Conservation (phyloP, 1,140 invertebrate species). For the Manduca sexta region DNA sequence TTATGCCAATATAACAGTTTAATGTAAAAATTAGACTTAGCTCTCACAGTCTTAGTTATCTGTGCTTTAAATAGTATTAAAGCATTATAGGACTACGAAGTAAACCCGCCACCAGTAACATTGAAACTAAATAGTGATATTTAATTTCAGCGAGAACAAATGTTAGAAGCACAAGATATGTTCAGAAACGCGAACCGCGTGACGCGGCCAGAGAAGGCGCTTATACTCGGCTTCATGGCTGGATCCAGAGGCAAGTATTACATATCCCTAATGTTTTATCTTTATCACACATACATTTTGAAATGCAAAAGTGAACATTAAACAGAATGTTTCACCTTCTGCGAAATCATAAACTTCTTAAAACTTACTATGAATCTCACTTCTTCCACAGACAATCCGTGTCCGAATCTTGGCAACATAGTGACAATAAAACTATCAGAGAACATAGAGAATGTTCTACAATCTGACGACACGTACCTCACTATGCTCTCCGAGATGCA, state of each 20-base stretch:
- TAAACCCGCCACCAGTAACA: background rate
- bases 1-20: too few relatives aligned
- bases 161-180: conserved; percentile 98
- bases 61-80: too few relatives aligned
- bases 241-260: conserved; percentile 85
- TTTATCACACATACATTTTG: background rate
- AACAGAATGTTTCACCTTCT: background rate
- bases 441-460: conserved; percentile 86
- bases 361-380: background rate
- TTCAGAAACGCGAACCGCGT: conserved; percentile 96
- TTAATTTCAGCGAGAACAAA: conserved; percentile 88
- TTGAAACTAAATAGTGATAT: background rate
- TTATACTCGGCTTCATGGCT: conserved; percentile 98
- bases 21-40: too few relatives aligned
- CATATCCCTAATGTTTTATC: background rate
- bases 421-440: conserved; percentile 95
- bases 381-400: conserved; percentile 88
- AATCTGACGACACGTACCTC: conserved; percentile 82
- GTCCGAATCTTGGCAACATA: conserved; percentile 93
- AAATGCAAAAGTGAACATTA: background rate
- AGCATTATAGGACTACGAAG: too few relatives aligned
- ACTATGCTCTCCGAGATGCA: conserved; percentile 91
- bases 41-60: too few relatives aligned
- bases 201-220: conserved; percentile 95
- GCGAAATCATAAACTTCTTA: background rate